Evolutionary conservation across 2,888 invertebrate genomes (phyloP), one percentile per base, ranked within the genome.

Genomic region (Luperina testacea): DNA sequence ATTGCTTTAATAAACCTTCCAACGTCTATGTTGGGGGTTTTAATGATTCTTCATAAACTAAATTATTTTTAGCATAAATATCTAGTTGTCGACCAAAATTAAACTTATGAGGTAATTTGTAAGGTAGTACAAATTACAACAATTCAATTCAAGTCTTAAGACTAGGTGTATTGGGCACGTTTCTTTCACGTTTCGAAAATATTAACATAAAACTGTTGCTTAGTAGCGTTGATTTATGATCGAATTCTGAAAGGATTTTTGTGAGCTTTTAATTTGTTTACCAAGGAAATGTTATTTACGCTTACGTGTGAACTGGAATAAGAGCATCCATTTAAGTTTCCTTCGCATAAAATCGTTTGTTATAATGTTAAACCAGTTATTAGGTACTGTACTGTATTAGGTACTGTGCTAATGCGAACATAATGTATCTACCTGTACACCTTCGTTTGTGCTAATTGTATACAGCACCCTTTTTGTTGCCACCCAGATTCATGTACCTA

Each of bases 21-120:
- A 61, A 61, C 38, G 32, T 69, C 53, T 78, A 73, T 82, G 77
- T 85, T 86, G 75, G 83, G 74, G 83, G 64, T 86, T 82, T 88
- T 84, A 73, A 72, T 78, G 65, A 6, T 83, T 79, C 81, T 85
- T 81, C 78, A 75, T 86, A 88, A 86, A 83, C 80, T 82, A 86
- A 77, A 80, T 85, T 80, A 75, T 81, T 83, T 77, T 83, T 80
- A 85, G 80, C 82, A 74, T 84, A 86, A 87, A 89, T 88, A 82
- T 84, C 82, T 92, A 92, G 91, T 90, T 91, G 91, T 91, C 90
- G 95, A 95, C 94, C 94, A 95, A 95, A 92, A 91, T 90, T 83
- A 87, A 92, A 92, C 93, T 93, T 94, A 94, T 94, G 92, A 94
- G 89, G 86, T 93, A 92, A 90, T 88, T 89, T 87, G 83, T 92